Percentiles rank a stretch among this genome's conserved stretches.
Evolutionary conservation across 1,140 invertebrate genomes (phyloP).

Genomic region (Saxidomus purpurata): DNA sequence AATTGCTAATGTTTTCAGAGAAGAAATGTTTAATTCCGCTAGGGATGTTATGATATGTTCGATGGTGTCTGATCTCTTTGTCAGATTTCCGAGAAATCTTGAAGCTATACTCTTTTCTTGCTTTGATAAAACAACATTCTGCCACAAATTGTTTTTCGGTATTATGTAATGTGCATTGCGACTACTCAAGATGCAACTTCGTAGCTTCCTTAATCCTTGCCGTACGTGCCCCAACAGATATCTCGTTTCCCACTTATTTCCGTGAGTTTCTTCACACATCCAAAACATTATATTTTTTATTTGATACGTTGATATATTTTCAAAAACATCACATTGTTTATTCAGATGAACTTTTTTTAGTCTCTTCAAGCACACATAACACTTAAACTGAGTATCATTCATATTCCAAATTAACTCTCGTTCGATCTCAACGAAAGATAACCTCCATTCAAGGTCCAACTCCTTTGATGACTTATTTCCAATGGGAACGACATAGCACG

Average conservation of each 20-base stretch:
- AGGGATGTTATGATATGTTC: not conserved
- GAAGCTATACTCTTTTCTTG: not conserved
- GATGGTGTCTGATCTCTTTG: not conserved
- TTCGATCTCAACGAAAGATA: not conserved
- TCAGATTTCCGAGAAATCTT: not conserved
- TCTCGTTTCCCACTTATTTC: not conserved
- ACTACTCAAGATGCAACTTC: not conserved
- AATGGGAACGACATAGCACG: not conserved
- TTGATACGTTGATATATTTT: not conserved
- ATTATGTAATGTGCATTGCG: not conserved
- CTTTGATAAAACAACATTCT: not conserved
- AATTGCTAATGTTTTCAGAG: not conserved
- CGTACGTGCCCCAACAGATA: not conserved
- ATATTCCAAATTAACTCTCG: not conserved
- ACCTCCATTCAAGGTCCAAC: not conserved
- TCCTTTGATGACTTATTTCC: not conserved
- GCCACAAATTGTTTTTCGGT: not conserved
- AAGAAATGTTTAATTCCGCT: not conserved
- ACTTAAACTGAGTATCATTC: conserved; percentile 3
- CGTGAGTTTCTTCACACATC: not conserved
- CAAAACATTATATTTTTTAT: not conserved
- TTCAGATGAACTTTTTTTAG: not conserved
- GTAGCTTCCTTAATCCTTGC: not conserved
- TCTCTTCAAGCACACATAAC: not conserved
- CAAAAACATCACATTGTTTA: not conserved